Evolutionary conservation across 2,888 invertebrate species (phyloP).

Genomic region (Pristionchus arcanus): DNA sequence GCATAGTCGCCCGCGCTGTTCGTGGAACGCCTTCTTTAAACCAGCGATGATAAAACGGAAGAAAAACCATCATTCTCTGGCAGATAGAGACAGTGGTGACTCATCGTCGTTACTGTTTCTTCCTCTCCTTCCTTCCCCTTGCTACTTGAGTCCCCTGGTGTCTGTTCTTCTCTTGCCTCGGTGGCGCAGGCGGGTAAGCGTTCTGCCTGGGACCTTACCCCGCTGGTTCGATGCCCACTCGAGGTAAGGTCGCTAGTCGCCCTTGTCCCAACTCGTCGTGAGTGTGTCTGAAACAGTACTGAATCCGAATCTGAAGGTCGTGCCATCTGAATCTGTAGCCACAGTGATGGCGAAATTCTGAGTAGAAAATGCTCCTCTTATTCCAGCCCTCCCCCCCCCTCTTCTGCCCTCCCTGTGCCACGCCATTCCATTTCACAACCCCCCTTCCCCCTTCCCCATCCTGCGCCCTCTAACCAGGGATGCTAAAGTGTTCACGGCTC

Average conservation of each 20-base stretch:
- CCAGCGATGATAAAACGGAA: too few relatives aligned
- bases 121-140: too few relatives aligned
- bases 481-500: not conserved
- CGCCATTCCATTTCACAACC: not conserved
- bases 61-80: too few relatives aligned
- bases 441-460: not conserved
- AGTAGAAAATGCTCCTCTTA: not conserved
- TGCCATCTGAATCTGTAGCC: not conserved
- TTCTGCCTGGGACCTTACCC: not conserved
- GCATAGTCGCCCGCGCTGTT: too few relatives aligned
- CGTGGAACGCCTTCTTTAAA: too few relatives aligned
- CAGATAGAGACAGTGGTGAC: not conserved
- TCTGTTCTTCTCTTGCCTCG: not conserved
- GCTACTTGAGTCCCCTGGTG: not conserved
- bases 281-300: not conserved
- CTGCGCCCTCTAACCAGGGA: not conserved
- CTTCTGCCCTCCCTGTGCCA: not conserved
- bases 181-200: slow-evolving; percentile 42
- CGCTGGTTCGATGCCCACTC: not conserved
- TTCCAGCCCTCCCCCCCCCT: not conserved
- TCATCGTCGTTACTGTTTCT: not conserved
- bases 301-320: not conserved
- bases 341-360: not conserved
- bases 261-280: not conserved
- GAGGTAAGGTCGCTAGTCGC: not conserved